Evolutionary conservation across 2,113 vertebrate genomes (phyloP).

Genomic region (Falco punctatus): DNA sequence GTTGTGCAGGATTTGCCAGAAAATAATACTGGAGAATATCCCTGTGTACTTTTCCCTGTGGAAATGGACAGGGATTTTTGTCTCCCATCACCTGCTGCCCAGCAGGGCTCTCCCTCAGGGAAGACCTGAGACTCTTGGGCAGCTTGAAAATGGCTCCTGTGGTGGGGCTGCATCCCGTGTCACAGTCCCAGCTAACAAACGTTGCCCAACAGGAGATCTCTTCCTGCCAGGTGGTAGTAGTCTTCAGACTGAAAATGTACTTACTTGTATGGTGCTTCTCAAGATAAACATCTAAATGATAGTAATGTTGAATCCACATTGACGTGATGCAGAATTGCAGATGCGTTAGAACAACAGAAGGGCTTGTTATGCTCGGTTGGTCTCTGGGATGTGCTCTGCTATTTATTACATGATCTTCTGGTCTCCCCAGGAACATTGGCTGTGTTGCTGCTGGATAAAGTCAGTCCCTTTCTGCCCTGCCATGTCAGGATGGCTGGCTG

Average conservation of each 20-base stretch:
- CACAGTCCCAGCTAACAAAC: not conserved
- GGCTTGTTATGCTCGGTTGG: not conserved
- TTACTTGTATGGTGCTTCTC: not conserved
- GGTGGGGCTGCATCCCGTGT: not conserved
- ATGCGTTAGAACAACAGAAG: not conserved
- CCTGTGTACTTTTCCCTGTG: not conserved
- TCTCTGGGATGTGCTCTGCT: not conserved
- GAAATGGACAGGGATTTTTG: not conserved
- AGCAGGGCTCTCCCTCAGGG: not conserved
- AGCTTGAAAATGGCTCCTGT: not conserved
- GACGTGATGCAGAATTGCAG: not conserved
- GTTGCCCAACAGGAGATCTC: rapidly evolving
- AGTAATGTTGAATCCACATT: not conserved
- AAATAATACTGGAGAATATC: not conserved
- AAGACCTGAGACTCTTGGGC: not conserved
- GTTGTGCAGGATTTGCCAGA: not conserved
- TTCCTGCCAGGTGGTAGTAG: not conserved
- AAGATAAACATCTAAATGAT: not conserved
- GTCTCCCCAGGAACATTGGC: not conserved
- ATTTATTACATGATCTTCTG: not conserved
- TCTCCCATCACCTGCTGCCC: not conserved
- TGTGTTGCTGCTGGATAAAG: not conserved
- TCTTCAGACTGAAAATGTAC: not conserved
- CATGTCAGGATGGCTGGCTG: not conserved
- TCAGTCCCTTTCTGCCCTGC: not conserved